Evolutionary conservation across 2,888 invertebrate genomes (phyloP), one percentile per base, ranked within the genome.

Genomic region (Calameuta idolon): DNA sequence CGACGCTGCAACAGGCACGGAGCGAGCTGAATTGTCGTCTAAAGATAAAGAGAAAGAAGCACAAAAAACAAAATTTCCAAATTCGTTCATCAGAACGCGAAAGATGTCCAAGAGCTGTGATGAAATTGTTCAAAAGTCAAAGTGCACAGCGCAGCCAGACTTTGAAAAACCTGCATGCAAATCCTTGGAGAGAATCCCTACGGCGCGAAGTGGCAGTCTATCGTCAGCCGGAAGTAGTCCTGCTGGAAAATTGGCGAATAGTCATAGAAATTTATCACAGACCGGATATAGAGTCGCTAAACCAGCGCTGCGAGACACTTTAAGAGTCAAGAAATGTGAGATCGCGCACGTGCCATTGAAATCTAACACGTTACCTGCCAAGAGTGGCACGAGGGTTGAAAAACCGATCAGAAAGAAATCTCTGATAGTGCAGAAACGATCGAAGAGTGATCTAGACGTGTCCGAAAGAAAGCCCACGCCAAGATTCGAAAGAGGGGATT

Each of bases 371-470:
- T 79, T 79, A 5, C 33, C 71, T 34, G 31, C 33, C 15, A 81
- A 79, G 75, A 77, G 73, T 37, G 76, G 75, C 33, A 75, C 79
- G 12, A 81, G 77, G 73, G 30, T 82, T 4, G 73, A 74, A 12
- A 85, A 85, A 74, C 84, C 84, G 15, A 79, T 84, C 3, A 81
- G 79, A 77, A 85, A 84, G 69, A 85, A 80, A 76, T 76, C 82
- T 30, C 34, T 83, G 68, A 83, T 85, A 4, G 34, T 82, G 23
- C 74, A 82, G n/a, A 85, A 85, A 73, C 85, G 81, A 79, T 85
- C 87, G 4, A 87, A 85, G 77, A 90, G 89, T 82, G 89, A 90
- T n/a, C 78, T 87, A 40, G 88, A 90, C 76, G 81, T 90, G 12
- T 88, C 87, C 35, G 84, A 83, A 79, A 81, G 87, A 55, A 88